A percentile compares a stretch with the other conserved stretches of the same genome.
These are phyloP conservation scores for Sigmodon hispidus DNA, from an alignment of 2,113 vertebrate species.

Conservation along the genomic window DNA sequence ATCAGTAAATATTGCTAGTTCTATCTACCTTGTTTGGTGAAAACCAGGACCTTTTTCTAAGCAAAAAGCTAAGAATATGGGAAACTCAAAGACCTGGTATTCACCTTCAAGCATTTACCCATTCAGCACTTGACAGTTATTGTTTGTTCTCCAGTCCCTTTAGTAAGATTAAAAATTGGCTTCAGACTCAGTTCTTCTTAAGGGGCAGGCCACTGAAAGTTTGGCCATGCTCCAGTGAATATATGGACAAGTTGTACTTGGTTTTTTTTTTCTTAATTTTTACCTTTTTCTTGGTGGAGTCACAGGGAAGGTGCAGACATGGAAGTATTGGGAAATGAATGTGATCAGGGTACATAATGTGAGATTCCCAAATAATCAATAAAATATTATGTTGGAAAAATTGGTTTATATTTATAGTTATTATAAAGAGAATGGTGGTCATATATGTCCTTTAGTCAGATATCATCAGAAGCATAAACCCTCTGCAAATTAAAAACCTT, in stretches of 20 bases:
- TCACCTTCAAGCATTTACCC: not conserved
- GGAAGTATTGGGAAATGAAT: too few relatives aligned
- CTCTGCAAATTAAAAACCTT: conserved; percentile 17
- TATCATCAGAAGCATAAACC: not conserved
- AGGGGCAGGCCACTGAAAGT: too few relatives aligned
- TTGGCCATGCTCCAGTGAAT: too few relatives aligned
- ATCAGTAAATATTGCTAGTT: conserved; percentile 19
- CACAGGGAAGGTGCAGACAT: too few relatives aligned
- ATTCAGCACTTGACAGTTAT: conserved; percentile 17
- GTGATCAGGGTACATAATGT: too few relatives aligned
- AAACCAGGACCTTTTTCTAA: conserved; percentile 15
- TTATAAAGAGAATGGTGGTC: conserved; percentile 38
- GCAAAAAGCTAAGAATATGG: conserved; percentile 41
- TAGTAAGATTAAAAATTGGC: not conserved
- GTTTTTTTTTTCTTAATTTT: too few relatives aligned
- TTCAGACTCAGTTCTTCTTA: too few relatives aligned
- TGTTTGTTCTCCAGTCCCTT: not conserved
- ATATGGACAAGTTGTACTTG: too few relatives aligned
- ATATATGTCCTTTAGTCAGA: not conserved
- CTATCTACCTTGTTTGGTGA: not conserved
- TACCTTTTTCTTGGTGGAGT: too few relatives aligned
- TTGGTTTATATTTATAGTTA: not conserved
- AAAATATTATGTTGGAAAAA: too few relatives aligned
- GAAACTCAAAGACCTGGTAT: conserved; percentile 28
- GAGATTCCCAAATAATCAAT: too few relatives aligned